Evolutionary conservation across 2,888 invertebrate species (phyloP).

Genomic region (Troglohyphantes excavatus): DNA sequence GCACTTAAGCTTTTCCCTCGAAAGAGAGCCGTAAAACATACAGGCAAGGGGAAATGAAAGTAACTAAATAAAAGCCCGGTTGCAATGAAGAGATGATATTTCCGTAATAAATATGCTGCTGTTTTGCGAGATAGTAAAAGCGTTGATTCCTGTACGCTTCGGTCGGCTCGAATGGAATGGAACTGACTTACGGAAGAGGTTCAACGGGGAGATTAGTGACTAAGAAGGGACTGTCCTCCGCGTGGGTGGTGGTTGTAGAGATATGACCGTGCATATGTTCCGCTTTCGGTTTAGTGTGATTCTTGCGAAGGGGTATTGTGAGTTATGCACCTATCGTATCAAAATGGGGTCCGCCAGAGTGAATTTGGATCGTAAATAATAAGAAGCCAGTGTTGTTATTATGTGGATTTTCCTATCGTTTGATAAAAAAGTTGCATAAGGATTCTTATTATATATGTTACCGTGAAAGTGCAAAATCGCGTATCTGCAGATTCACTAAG

Average conservation of each 20-base stretch:
- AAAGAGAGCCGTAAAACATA: slow-evolving; percentile 12
- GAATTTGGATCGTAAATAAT: background rate
- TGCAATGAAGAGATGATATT: slow-evolving; percentile 38
- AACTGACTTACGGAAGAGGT: background rate
- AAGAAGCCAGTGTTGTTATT: background rate
- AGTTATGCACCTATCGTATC: background rate
- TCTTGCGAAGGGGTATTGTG: background rate
- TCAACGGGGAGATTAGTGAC: too few relatives aligned
- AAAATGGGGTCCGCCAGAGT: background rate
- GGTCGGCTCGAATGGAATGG: background rate
- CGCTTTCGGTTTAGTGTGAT: background rate
- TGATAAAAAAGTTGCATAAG: too few relatives aligned
- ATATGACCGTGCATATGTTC: background rate
- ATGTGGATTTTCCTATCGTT: too few relatives aligned
- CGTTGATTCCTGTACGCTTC: slow-evolving; percentile 1
- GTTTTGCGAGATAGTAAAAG: slow-evolving; percentile 1
- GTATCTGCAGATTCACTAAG: too few relatives aligned
- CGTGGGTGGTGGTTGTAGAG: background rate
- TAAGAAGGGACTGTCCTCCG: background rate
- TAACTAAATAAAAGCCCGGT: background rate
- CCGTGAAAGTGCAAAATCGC: too few relatives aligned
- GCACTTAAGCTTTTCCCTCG: slow-evolving; percentile 39
- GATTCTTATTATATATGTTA: too few relatives aligned
- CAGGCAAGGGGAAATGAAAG: background rate
- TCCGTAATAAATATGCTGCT: slow-evolving; percentile 51